Evolutionary conservation across 2,888 invertebrate genomes (phyloP).

Genomic region (Galeopsomyia nigrocyanea): DNA sequence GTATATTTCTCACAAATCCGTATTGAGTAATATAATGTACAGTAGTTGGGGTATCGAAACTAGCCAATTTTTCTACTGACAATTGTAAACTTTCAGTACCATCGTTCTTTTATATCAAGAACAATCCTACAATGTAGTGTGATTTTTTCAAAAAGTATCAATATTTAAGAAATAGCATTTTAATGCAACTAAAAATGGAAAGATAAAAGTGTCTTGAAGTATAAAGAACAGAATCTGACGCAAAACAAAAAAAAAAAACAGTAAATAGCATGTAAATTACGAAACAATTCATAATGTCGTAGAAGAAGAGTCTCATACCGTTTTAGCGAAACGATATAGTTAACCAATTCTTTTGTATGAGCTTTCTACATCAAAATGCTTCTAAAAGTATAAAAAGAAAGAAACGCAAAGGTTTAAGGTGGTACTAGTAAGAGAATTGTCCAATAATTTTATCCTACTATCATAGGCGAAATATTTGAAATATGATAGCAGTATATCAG

Average conservation of each 20-base stretch:
- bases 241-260: not conserved
- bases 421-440: slow-evolving; percentile 38
- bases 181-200: too few species aligned
- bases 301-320: slow-evolving; percentile 13
- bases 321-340: slow-evolving; percentile 23
- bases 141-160: too few species aligned
- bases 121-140: too few species aligned
- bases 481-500: not conserved
- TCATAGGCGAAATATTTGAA: slow-evolving; percentile 16
- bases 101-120: too few species aligned
- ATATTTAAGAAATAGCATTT: too few species aligned
- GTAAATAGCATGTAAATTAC: slow-evolving; percentile 11
- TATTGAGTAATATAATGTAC: too few species aligned
- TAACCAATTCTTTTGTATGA: slow-evolving; percentile 30
- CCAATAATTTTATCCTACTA: slow-evolving; percentile 28
- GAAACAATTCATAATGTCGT: slow-evolving; percentile 25
- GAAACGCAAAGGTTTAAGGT: slow-evolving; percentile 22
- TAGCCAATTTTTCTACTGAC: too few species aligned
- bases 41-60: too few species aligned
- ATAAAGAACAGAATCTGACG: not conserved
- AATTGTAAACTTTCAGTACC: too few species aligned
- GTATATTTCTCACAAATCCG: too few species aligned
- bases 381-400: slow-evolving; percentile 17
- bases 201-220: not conserved
- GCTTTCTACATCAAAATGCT: slow-evolving; percentile 35